phyloP scores from a whole-genome alignment of 2,888 invertebrate species.

The Harmothoe impar region DNA sequence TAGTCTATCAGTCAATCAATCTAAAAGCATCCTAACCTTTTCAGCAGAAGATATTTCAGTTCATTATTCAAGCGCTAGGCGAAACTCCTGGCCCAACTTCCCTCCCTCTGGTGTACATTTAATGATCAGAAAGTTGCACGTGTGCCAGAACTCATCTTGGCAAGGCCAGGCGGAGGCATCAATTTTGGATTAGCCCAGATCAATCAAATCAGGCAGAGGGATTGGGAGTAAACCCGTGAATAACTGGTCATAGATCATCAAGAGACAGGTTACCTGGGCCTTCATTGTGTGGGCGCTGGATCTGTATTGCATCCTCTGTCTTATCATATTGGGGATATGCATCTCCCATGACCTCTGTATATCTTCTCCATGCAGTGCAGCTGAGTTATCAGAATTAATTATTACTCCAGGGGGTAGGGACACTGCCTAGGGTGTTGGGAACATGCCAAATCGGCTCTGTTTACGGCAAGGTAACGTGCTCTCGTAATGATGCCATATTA shows the following conservation, averaged over 20 bases:
- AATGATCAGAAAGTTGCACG: constrained; percentile 59
- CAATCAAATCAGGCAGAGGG: constrained; percentile 48
- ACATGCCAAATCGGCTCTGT: not conserved
- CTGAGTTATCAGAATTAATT: not conserved
- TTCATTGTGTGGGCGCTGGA: not conserved
- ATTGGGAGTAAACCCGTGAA: constrained; percentile 15
- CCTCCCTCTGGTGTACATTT: constrained; percentile 39
- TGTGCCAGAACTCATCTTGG: constrained; percentile 60
- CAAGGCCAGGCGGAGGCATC: not conserved
- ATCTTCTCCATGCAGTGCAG: not conserved
- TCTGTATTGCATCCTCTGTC: no score
- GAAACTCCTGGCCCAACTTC: constrained; percentile 1
- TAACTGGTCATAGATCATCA: not conserved
- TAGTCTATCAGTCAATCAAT: constrained; percentile 47
- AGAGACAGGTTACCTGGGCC: not conserved
- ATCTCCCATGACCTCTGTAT: no score
- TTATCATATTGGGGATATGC: no score
- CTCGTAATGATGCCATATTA: not conserved
- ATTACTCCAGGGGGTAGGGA: not conserved
- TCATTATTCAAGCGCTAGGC: constrained; percentile 19
- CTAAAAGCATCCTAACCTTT: constrained; percentile 52
- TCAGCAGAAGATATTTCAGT: constrained; percentile 29
- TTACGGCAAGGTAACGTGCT: not conserved
- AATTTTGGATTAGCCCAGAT: constrained; percentile 58
- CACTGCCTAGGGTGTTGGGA: not conserved